These are phyloP conservation scores for Lagodon rhomboides DNA, from an alignment of 2,797 vertebrate genomes.

Conservation along the genomic window DNA sequence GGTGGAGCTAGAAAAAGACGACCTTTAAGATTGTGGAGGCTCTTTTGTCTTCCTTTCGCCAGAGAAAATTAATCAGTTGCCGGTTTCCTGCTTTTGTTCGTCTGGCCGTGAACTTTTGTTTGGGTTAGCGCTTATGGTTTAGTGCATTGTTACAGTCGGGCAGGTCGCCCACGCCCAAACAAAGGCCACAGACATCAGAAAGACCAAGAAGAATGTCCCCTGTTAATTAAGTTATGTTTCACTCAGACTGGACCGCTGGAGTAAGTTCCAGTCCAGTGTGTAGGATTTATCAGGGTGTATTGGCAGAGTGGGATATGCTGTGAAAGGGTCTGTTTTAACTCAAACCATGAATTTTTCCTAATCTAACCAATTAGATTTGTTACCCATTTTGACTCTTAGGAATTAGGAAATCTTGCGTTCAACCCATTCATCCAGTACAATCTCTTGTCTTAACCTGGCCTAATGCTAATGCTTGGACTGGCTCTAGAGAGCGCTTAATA, in stretches of 20 bases:
- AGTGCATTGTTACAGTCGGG: constrained; percentile 47
- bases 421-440: too few species aligned
- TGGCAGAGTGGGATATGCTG: too few species aligned
- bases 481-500: too few species aligned
- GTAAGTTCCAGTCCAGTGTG: too few species aligned
- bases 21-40: constrained; percentile 30
- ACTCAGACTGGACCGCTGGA: neutral
- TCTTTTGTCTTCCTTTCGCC: constrained; percentile 52
- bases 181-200: constrained; percentile 13
- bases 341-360: too few species aligned
- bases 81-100: constrained; percentile 77
- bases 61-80: constrained; percentile 50
- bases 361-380: too few species aligned
- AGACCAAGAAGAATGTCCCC: constrained; percentile 23
- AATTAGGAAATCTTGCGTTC: too few species aligned
- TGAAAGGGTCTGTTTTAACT: too few species aligned
- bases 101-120: constrained; percentile 52
- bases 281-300: too few species aligned
- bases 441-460: too few species aligned
- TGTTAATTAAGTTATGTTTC: constrained; percentile 7
- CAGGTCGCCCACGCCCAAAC: constrained; percentile 41
- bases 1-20: constrained; percentile 20
- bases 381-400: too few species aligned
- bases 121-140: constrained; percentile 35
- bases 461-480: too few species aligned